Evolutionary conservation across 1,140 invertebrate species (phyloP).

Genomic region (Rhopalosiphum maidis): DNA sequence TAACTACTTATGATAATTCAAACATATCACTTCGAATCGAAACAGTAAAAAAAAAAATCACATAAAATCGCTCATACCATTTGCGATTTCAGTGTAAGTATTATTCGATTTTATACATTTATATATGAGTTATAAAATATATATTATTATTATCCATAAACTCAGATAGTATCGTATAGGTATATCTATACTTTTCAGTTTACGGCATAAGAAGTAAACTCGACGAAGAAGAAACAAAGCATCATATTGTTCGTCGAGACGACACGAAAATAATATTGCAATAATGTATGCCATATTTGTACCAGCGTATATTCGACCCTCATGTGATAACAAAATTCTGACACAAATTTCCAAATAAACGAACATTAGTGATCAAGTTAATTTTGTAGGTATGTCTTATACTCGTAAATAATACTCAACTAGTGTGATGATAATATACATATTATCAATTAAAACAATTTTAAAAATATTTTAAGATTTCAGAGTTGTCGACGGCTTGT

Average conservation of each 20-base stretch:
- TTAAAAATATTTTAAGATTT: background rate
- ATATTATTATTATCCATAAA: conserved; percentile 18
- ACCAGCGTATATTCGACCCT: background rate
- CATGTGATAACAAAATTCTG: background rate
- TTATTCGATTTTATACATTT: background rate
- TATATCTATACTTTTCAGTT: background rate
- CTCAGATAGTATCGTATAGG: background rate
- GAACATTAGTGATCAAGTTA: background rate
- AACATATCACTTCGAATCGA: background rate
- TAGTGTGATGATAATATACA: background rate
- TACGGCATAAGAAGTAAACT: background rate
- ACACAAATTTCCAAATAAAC: background rate
- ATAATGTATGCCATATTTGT: background rate
- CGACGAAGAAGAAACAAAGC: background rate
- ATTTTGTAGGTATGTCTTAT: background rate
- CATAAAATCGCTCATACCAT: background rate
- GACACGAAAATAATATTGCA: background rate
- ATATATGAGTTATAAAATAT: conserved; percentile 11
- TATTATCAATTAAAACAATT: background rate
- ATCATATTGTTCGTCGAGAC: background rate
- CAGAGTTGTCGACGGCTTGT: no score
- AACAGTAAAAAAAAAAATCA: background rate
- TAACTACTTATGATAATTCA: background rate
- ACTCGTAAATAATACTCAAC: background rate
- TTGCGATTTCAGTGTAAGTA: background rate